Conservation (phyloP, 2,888 invertebrate genomes). For the Teleiodes luculella region DNA sequence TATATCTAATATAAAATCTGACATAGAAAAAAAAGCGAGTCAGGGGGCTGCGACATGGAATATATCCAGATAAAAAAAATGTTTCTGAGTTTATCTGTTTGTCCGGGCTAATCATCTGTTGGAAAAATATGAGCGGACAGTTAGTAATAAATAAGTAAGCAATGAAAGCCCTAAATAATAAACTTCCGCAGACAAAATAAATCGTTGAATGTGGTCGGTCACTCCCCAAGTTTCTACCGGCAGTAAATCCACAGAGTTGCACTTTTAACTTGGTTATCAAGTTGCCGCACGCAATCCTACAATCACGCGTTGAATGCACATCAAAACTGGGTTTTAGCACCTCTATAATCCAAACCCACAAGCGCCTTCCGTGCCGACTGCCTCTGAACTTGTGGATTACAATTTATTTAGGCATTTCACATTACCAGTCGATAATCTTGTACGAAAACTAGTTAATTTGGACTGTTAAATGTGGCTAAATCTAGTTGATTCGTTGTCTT, state of each 20-base stretch:
- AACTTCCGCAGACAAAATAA: no score
- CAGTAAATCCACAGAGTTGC: constrained; percentile 49
- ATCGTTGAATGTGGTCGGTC: neutral
- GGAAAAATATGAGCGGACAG: no score
- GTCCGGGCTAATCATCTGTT: no score
- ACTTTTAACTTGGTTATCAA: constrained; percentile 63
- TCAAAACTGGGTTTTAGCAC: constrained; percentile 63
- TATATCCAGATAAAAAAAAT: no score
- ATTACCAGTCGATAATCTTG: no score
- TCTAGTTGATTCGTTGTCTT: no score
- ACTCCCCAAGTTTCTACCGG: neutral
- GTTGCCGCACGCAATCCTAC: constrained; percentile 63
- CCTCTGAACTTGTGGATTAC: neutral
- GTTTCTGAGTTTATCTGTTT: no score
- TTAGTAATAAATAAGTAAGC: neutral
- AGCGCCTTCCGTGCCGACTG: neutral
- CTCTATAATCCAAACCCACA: constrained; percentile 41
- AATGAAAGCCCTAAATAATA: neutral
- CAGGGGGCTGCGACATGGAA: no score
- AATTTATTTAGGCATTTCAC: neutral
- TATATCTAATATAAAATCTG: no score
- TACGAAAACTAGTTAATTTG: no score
- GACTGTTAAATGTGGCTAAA: no score
- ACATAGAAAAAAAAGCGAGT: no score
- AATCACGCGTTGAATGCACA: constrained; percentile 65